Conservation (phyloP, 2,797 vertebrate species). For the Sparus aurata region DNA sequence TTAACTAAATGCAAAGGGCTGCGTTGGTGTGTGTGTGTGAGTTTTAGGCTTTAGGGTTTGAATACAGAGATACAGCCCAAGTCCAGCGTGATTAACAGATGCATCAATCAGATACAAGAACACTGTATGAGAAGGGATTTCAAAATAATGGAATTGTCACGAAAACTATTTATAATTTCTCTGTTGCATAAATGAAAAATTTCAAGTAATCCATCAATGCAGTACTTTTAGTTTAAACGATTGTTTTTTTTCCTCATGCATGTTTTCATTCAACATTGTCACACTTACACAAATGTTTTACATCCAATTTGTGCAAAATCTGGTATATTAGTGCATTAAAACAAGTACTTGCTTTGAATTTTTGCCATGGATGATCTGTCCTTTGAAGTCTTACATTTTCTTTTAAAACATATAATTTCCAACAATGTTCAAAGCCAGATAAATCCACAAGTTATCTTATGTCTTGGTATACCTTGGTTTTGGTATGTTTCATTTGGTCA, state of each 20-base stretch:
- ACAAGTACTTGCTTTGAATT: neutral
- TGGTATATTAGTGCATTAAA: neutral
- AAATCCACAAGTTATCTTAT: no score
- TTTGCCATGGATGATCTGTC: neutral
- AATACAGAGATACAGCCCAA: neutral
- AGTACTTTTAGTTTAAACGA: neutral
- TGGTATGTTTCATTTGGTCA: no score
- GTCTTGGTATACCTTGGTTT: no score
- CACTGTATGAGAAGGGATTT: neutral
- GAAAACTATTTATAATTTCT: neutral
- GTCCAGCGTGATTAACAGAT: neutral
- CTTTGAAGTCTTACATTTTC: no score
- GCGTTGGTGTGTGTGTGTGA: neutral
- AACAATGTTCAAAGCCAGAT: no score
- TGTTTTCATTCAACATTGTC: neutral
- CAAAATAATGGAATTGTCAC: neutral
- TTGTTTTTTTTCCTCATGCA: neutral
- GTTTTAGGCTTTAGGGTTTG: neutral
- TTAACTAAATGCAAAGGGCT: neutral
- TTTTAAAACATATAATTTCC: no score
- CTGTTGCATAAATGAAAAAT: neutral
- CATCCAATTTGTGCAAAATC: neutral
- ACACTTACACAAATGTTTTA: neutral
- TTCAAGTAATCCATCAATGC: neutral
- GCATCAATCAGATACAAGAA: neutral